Percentiles rank a stretch among this genome's conserved stretches.
These are phyloP conservation scores for Macquaria australasica DNA, from an alignment of 2,113 vertebrate species.

Conservation along the genomic window DNA sequence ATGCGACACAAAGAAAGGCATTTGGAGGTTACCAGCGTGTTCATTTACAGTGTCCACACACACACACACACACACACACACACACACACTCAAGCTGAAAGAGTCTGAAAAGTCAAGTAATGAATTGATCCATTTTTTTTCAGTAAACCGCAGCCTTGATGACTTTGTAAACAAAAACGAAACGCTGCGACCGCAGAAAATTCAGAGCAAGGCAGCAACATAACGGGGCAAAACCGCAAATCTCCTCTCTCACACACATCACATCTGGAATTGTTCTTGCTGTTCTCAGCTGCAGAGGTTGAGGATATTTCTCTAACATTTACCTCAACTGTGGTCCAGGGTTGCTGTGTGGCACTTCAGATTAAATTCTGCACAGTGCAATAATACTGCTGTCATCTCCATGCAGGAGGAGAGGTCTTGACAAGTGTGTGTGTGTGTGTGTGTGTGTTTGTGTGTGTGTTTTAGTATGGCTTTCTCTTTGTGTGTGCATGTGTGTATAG, in stretches of 20 bases:
- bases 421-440: constrained; percentile 48
- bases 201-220: constrained; percentile 13
- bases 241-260: constrained; percentile 12
- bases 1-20: constrained; percentile 35
- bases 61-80: neutral
- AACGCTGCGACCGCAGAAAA: constrained; percentile 27
- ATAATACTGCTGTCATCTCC: constrained; percentile 65
- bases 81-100: neutral
- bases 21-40: constrained; percentile 41
- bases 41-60: constrained; percentile 11
- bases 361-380: constrained; percentile 70
- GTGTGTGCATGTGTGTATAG: constrained; percentile 5
- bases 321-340: constrained; percentile 53
- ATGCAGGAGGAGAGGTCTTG: constrained; percentile 48
- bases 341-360: constrained; percentile 67
- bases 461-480: constrained; percentile 2
- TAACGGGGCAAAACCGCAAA: constrained; percentile 30
- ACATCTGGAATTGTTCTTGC: constrained; percentile 70
- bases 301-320: constrained; percentile 56
- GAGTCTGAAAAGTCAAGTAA: constrained; percentile 44
- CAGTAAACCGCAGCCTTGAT: constrained; percentile 51
- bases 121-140: constrained; percentile 45
- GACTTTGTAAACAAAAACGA: constrained; percentile 60
- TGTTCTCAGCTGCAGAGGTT: constrained; percentile 41
- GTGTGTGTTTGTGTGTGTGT: constrained; percentile 21